Evolutionary conservation across 2,888 invertebrate species (phyloP).

Genomic region (Agrilus biguttatus): DNA sequence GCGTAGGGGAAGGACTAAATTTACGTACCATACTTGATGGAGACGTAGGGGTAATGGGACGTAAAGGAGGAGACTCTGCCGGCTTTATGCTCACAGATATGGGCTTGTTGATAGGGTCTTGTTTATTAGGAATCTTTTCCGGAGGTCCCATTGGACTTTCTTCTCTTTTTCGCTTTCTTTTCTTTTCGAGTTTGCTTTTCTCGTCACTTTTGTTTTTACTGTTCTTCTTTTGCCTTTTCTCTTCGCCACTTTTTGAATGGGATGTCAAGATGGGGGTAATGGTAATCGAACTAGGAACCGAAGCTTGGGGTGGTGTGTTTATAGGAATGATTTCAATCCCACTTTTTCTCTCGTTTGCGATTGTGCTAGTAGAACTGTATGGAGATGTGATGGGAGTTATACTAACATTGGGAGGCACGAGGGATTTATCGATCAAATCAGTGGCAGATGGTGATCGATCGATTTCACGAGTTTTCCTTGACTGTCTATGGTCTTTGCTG

Average conservation of each 20-base stretch:
- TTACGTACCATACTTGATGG: constrained; percentile 49
- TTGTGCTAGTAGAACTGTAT: constrained; percentile 13
- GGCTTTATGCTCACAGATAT: constrained; percentile 63
- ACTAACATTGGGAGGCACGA: constrained; percentile 45
- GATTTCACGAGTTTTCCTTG: constrained; percentile 38
- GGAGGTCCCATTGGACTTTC: constrained; percentile 73
- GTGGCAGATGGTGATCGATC: constrained; percentile 34
- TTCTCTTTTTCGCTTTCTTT: constrained; percentile 58
- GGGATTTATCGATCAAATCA: constrained; percentile 38
- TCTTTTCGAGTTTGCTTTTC: constrained; percentile 46
- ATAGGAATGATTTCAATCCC: constrained; percentile 80
- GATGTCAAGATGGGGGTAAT: constrained; percentile 65
- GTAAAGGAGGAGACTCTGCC: constrained; percentile 38
- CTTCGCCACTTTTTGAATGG: constrained; percentile 28
- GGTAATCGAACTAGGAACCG: constrained; percentile 67
- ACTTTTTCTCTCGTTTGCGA: constrained; percentile 43
- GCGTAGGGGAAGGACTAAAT: constrained; percentile 59
- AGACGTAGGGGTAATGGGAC: constrained; percentile 43
- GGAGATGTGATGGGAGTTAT: constrained; percentile 39
- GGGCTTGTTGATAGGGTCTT: constrained; percentile 55
- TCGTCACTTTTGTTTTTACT: constrained; percentile 29
- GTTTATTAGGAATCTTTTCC: constrained; percentile 63
- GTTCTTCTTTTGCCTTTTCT: constrained; percentile 33
- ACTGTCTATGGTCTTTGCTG: constrained; percentile 33
- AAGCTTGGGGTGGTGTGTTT: constrained; percentile 45